These are phyloP conservation scores for Isurus oxyrinchus DNA, from an alignment of 2,113 vertebrate species.

Conservation along the genomic window DNA sequence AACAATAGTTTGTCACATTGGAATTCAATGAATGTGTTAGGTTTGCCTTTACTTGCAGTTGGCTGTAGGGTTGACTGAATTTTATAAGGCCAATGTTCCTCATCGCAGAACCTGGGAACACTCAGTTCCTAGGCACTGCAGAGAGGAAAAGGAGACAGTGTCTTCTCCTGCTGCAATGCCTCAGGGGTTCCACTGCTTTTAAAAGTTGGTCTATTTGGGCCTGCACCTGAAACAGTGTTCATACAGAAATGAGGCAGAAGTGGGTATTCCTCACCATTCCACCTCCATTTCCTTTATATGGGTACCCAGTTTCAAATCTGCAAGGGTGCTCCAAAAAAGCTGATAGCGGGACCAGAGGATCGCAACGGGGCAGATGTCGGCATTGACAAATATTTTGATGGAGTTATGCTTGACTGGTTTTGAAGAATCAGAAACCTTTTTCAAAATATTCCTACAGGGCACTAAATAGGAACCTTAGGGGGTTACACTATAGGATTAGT, in stretches of 20 bases:
- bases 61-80: background rate
- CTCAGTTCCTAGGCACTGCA: background rate
- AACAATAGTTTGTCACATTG: background rate
- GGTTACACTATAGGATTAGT: background rate
- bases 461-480: background rate
- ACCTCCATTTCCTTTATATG: background rate
- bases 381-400: background rate
- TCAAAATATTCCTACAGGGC: background rate
- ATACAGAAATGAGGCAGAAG: background rate
- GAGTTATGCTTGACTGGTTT: background rate
- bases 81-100: background rate
- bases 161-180: background rate
- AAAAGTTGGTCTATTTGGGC: background rate
- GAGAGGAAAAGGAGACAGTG: background rate
- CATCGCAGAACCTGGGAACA: background rate
- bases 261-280: background rate
- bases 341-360: background rate
- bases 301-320: background rate
- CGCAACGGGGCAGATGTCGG: background rate
- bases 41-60: background rate
- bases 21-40: background rate
- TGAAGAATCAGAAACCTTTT: background rate
- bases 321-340: background rate
- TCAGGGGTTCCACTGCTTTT: background rate
- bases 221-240: background rate